A percentile compares a stretch with the other conserved stretches of the same genome.
Evolutionary conservation across 2,888 invertebrate species (phyloP).

Genomic region (Synanthedon formicaeformis): DNA sequence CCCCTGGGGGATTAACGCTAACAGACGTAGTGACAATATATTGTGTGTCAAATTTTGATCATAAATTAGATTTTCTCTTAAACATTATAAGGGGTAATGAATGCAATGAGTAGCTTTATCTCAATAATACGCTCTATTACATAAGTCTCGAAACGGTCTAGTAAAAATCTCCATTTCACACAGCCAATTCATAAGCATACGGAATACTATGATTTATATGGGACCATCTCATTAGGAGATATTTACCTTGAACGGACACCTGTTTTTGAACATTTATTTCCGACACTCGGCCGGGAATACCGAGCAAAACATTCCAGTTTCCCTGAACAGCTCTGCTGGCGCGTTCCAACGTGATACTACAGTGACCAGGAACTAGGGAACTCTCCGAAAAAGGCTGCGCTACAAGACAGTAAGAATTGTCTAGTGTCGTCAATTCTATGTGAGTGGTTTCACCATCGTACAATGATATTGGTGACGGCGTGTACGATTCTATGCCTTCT

Average conservation of each 20-base stretch:
- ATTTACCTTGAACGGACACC: constrained; percentile 42
- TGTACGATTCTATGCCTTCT: constrained; percentile 23
- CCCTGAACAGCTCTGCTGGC: constrained; percentile 56
- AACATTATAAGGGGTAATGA: too few species aligned
- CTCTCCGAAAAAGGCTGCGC: constrained; percentile 52
- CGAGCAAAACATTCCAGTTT: constrained; percentile 52
- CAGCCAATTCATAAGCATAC: too few species aligned
- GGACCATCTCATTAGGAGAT: too few species aligned
- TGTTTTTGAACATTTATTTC: constrained; percentile 42
- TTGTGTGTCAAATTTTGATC: too few species aligned
- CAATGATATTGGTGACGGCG: constrained; percentile 28
- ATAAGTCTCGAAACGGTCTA: too few species aligned
- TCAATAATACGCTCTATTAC: too few species aligned
- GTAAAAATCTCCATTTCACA: too few species aligned
- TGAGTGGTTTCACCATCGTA: constrained; percentile 31
- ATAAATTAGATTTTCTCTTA: too few species aligned
- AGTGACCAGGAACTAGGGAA: constrained; percentile 47
- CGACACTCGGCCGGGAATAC: constrained; percentile 48
- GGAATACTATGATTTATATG: too few species aligned
- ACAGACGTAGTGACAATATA: too few species aligned
- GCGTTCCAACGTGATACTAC: constrained; percentile 40
- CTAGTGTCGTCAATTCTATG: constrained; percentile 30
- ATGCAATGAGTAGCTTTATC: too few species aligned
- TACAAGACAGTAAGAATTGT: constrained; percentile 47
- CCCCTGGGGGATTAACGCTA: too few species aligned